phyloP scores from a whole-genome alignment of 2,797 vertebrate genomes.

The Rhincodon typus region DNA sequence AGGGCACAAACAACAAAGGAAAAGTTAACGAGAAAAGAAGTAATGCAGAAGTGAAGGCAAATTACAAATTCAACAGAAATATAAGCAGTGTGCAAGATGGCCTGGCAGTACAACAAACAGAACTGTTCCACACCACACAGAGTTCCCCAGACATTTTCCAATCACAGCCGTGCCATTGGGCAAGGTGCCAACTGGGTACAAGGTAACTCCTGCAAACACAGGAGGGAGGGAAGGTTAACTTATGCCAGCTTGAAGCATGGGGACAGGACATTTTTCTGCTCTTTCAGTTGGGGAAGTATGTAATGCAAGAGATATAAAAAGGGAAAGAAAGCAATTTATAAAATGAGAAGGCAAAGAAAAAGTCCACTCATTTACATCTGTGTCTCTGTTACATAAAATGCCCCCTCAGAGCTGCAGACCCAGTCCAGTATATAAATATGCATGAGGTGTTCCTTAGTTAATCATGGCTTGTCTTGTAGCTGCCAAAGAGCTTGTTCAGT shows the following conservation, averaged over 20 bases:
- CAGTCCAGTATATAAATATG: neutral
- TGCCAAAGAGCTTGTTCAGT: neutral
- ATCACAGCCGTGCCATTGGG: neutral
- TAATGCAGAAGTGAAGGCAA: neutral
- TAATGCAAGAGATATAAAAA: neutral
- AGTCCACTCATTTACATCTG: neutral
- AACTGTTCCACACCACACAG: neutral
- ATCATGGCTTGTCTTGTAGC: neutral
- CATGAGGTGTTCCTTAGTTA: neutral
- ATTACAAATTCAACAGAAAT: neutral
- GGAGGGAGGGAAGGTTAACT: neutral
- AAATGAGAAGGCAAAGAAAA: neutral
- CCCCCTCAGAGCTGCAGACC: neutral
- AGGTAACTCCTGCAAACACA: neutral
- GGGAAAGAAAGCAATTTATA: neutral
- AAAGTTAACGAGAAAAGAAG: neutral
- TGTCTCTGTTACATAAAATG: neutral
- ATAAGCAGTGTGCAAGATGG: neutral
- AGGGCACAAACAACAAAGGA: neutral
- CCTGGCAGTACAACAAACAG: neutral
- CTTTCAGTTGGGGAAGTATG: neutral
- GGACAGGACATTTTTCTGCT: neutral
- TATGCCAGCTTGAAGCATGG: neutral
- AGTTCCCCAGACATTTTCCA: slow-evolving; percentile 27
- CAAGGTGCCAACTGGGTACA: neutral